phyloP scores from a whole-genome alignment of 2,797 vertebrate species.

The Remorina albescens region DNA sequence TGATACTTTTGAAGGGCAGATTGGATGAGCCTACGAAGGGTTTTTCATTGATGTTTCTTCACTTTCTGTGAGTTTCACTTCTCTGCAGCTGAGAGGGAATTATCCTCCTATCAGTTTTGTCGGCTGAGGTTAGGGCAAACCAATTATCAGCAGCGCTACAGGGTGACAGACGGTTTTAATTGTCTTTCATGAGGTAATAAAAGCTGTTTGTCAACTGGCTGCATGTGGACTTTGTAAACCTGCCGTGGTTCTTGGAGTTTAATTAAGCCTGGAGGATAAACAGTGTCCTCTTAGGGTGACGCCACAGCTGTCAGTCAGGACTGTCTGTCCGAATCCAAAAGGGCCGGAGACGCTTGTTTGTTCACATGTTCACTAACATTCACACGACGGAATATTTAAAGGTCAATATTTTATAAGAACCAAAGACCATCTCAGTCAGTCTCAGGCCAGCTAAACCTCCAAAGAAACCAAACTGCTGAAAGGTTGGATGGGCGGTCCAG shows the following conservation, averaged over 20 bases:
- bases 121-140: slow-evolving; percentile 46
- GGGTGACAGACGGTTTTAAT: slow-evolving; percentile 62
- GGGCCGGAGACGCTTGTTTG: neutral
- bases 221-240: slow-evolving; percentile 48
- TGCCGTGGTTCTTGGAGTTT: slow-evolving; percentile 38
- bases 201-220: slow-evolving; percentile 59
- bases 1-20: slow-evolving; percentile 10
- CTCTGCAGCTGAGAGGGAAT: slow-evolving; percentile 40
- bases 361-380: too few relatives aligned
- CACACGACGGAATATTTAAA: too few relatives aligned
- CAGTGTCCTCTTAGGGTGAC: slow-evolving; percentile 33
- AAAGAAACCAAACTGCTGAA: too few relatives aligned
- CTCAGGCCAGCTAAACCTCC: too few relatives aligned
- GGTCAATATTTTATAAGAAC: too few relatives aligned
- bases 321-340: neutral
- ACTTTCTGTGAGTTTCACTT: neutral
- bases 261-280: slow-evolving; percentile 63
- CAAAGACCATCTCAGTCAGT: too few relatives aligned
- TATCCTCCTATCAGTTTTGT: slow-evolving; percentile 32
- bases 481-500: too few relatives aligned
- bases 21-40: neutral
- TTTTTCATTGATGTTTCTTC: slow-evolving; percentile 3
- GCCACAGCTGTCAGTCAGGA: slow-evolving; percentile 5
- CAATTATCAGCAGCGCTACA: slow-evolving; percentile 56
- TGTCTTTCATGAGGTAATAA: slow-evolving; percentile 55